phyloP scores from a whole-genome alignment of 2,888 invertebrate genomes.

The Hedya salicella region DNA sequence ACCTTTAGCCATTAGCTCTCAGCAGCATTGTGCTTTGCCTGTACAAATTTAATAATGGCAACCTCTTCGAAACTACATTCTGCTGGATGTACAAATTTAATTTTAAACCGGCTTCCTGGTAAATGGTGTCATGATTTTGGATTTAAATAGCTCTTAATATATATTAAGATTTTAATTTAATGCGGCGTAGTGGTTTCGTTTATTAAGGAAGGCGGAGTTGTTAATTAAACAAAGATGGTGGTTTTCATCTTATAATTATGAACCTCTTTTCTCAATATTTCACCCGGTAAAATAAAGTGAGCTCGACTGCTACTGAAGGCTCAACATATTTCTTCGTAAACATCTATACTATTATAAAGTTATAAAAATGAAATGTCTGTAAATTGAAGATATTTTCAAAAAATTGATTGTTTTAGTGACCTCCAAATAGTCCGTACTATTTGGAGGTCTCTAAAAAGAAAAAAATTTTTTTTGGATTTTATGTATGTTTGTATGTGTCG shows the following conservation, averaged over 20 bases:
- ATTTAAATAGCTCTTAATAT: conserved; percentile 34
- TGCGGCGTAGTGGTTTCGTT: conserved; percentile 3
- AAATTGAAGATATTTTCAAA: too few relatives aligned
- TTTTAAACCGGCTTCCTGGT: conserved; percentile 24
- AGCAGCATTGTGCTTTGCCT: conserved; percentile 55
- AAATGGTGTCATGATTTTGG: conserved; percentile 27
- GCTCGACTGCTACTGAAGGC: too few relatives aligned
- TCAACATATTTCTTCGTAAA: too few relatives aligned
- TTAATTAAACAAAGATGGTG: conserved; percentile 24
- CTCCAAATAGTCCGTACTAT: too few relatives aligned
- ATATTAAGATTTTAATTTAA: conserved; percentile 41
- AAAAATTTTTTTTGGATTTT: too few relatives aligned
- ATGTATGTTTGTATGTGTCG: too few relatives aligned
- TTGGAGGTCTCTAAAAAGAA: too few relatives aligned
- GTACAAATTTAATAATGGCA: conserved; percentile 61
- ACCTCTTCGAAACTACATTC: conserved; percentile 49
- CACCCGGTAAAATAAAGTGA: too few relatives aligned
- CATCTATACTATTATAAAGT: too few relatives aligned
- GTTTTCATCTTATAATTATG: neutral
- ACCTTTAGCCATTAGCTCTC: conserved; percentile 58
- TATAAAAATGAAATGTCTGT: too few relatives aligned
- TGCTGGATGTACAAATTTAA: conserved; percentile 30
- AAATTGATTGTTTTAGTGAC: too few relatives aligned
- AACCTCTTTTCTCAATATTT: too few relatives aligned
- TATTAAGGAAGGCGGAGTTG: neutral